These are phyloP conservation scores for Camponotus vicinus DNA, from an alignment of 1,140 invertebrate genomes.

Conservation along the genomic window DNA sequence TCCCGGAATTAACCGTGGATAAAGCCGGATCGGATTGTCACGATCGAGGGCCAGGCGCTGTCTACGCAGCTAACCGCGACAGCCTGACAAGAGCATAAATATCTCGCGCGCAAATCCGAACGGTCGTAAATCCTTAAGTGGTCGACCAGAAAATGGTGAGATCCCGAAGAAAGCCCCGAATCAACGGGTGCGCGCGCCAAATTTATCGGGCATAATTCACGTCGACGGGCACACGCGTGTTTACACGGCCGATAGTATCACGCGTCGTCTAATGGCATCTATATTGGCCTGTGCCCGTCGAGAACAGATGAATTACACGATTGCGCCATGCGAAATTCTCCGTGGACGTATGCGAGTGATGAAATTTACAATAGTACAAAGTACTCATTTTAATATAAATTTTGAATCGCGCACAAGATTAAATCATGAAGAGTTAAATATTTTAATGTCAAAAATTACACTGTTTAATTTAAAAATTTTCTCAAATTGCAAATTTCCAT, in stretches of 20 bases:
- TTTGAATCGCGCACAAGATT: too few species aligned
- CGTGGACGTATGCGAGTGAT: neutral
- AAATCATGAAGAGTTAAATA: too few species aligned
- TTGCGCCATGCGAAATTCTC: slow-evolving; percentile 23
- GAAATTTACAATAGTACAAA: neutral
- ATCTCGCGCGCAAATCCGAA: slow-evolving; percentile 66
- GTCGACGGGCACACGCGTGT: slow-evolving; percentile 47
- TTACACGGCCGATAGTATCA: slow-evolving; percentile 58
- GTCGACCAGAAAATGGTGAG: slow-evolving; percentile 55
- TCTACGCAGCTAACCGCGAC: slow-evolving; percentile 47
- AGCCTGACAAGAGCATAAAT: slow-evolving; percentile 65
- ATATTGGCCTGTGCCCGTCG: slow-evolving; percentile 29
- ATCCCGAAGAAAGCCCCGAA: slow-evolving; percentile 47
- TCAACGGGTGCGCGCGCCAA: slow-evolving; percentile 32
- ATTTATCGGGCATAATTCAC: slow-evolving; percentile 70
- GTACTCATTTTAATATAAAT: too few species aligned
- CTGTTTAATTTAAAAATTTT: too few species aligned
- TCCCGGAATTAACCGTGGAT: slow-evolving; percentile 73
- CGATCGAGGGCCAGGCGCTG: slow-evolving; percentile 59
- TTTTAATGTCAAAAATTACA: too few species aligned
- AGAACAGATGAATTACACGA: slow-evolving; percentile 48
- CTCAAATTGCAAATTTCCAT: too few species aligned
- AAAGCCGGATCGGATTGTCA: slow-evolving; percentile 73
- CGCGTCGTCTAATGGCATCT: slow-evolving; percentile 57
- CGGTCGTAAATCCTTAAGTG: slow-evolving; percentile 70